A percentile compares a stretch with the other conserved stretches of the same genome.
Evolutionary conservation across 1,140 invertebrate genomes (phyloP).

Genomic region (Bathynomus jamesi): DNA sequence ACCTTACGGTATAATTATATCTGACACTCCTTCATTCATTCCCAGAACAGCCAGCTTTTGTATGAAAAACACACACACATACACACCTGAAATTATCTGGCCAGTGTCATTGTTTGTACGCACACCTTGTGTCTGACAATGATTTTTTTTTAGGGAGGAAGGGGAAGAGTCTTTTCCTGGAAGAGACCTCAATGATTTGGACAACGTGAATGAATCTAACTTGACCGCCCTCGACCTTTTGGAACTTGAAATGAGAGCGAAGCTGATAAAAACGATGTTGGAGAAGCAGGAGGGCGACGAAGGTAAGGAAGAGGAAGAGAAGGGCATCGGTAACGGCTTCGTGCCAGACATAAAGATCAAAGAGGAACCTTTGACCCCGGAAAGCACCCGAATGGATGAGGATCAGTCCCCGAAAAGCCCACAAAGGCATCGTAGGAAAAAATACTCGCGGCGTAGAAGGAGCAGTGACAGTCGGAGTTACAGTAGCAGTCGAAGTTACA

Average conservation of each 20-base stretch:
- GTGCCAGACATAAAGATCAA: neutral
- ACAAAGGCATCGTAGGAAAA: neutral
- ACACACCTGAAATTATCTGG: too few species aligned
- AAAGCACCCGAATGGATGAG: neutral
- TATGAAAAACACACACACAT: too few species aligned
- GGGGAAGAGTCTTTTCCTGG: neutral
- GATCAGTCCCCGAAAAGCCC: neutral
- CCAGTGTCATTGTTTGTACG: too few species aligned
- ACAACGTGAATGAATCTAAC: neutral
- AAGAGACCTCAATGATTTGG: neutral
- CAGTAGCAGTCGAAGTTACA: neutral
- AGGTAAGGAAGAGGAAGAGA: neutral
- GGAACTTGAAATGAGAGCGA: conserved; percentile 17
- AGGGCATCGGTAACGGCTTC: neutral
- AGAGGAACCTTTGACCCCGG: neutral
- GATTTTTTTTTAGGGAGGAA: neutral
- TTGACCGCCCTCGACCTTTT: conserved; percentile 11
- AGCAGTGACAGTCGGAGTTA: neutral
- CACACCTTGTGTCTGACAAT: too few species aligned
- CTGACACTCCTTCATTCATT: too few species aligned
- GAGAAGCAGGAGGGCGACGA: neutral
- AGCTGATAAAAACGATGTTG: conserved; percentile 17
- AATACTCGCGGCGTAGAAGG: neutral
- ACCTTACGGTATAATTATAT: too few species aligned
- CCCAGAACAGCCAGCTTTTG: too few species aligned